Conservation (phyloP, 2,797 vertebrate genomes). For the Chromis chromis region DNA sequence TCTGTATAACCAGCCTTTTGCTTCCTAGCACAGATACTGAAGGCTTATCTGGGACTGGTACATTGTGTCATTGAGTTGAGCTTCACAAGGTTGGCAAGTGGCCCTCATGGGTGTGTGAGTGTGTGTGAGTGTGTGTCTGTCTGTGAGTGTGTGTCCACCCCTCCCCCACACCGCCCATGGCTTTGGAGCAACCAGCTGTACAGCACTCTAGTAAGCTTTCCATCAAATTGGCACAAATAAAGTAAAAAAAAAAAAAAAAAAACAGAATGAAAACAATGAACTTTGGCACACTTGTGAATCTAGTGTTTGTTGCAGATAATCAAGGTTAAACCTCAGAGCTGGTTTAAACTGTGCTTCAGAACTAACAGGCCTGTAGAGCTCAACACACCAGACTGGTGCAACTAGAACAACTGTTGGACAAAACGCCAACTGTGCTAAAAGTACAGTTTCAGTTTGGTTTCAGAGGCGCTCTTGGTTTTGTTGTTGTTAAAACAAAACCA, state of each 20-base stretch:
- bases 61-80: constrained; percentile 77
- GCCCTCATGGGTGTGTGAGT: constrained; percentile 55
- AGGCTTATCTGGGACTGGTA: constrained; percentile 69
- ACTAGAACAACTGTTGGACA: constrained; percentile 5
- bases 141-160: constrained; percentile 39
- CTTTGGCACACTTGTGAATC: background rate
- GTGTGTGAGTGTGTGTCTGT: constrained; percentile 31
- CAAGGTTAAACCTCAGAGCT: background rate
- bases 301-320: background rate
- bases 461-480: background rate
- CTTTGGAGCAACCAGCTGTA: constrained; percentile 67
- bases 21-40: constrained; percentile 43
- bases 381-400: background rate
- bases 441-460: constrained; percentile 25
- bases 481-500: background rate
- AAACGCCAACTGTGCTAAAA: constrained; percentile 1
- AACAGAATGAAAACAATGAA: background rate
- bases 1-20: constrained; percentile 25
- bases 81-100: constrained; percentile 76
- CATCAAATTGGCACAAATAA: constrained; percentile 47
- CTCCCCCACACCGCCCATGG: constrained; percentile 64
- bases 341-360: too few relatives aligned
- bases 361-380: background rate
- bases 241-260: background rate
- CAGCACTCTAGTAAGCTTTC: constrained; percentile 61